Percentiles rank a stretch among this genome's conserved stretches.
phyloP scores from a whole-genome alignment of 1,140 invertebrate genomes.

The Drosophila elegans region DNA sequence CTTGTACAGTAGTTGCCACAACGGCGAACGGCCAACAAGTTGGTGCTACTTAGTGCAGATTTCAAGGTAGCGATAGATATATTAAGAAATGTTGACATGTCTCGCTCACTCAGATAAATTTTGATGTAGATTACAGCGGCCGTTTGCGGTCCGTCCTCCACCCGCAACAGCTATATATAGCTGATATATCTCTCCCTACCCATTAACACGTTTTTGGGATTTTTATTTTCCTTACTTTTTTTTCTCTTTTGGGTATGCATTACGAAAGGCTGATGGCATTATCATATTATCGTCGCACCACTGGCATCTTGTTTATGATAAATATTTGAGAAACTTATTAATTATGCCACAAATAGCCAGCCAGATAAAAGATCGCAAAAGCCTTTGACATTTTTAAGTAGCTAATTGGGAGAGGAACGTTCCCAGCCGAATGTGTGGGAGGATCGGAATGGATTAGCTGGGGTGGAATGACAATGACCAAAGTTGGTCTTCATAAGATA shows the following conservation, averaged over 20 bases:
- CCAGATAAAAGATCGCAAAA: constrained; percentile 31
- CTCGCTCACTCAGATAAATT: constrained; percentile 82
- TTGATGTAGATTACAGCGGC: constrained; percentile 75
- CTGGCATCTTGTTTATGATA: constrained; percentile 77
- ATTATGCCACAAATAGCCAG: constrained; percentile 79
- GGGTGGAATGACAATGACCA: constrained; percentile 40
- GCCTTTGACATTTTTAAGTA: constrained; percentile 51
- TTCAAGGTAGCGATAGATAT: constrained; percentile 81
- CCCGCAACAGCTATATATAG: constrained; percentile 23
- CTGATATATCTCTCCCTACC: constrained; percentile 48
- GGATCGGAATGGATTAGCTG: constrained; percentile 1
- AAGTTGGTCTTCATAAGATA: constrained; percentile 26
- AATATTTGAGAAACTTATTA: constrained; percentile 80
- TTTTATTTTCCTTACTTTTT: constrained; percentile 39
- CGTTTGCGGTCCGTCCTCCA: constrained; percentile 19
- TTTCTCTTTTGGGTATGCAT: constrained; percentile 28
- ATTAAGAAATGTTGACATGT: constrained; percentile 83
- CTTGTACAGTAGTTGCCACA: constrained; percentile 76
- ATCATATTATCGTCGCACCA: constrained; percentile 70
- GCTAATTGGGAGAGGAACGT: constrained; percentile 47
- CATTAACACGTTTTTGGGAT: constrained; percentile 58
- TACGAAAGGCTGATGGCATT: constrained; percentile 67
- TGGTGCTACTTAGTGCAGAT: constrained; percentile 80
- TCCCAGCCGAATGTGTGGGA: constrained; percentile 20
- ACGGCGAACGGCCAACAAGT: constrained; percentile 40